A percentile compares a stretch with the other conserved stretches of the same genome.
These are phyloP conservation scores for Parnassius apollo DNA, from an alignment of 2,888 invertebrate species.

Conservation along the genomic window DNA sequence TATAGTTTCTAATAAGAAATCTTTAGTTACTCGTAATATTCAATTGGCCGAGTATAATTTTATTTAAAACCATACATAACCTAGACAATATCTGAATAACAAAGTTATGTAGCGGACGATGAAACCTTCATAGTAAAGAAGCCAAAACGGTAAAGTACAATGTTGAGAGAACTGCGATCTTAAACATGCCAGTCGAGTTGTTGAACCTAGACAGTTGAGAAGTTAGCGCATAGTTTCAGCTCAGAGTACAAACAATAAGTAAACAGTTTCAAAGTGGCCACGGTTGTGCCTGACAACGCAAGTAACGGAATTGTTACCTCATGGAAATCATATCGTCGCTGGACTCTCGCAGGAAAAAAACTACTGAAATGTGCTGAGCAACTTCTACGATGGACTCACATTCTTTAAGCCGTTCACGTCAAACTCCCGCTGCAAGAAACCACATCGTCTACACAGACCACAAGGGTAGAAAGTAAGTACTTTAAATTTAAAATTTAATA, in stretches of 20 bases:
- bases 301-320: conserved; percentile 35
- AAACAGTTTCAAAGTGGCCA: conserved; percentile 58
- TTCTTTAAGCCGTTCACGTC: conserved; percentile 57
- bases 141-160: conserved; percentile 68
- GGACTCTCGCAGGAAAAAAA: not conserved
- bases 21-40: too few relatives aligned
- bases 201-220: conserved; percentile 52
- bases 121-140: conserved; percentile 70
- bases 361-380: conserved; percentile 22
- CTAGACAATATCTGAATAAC: conserved; percentile 52
- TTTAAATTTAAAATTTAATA: conserved; percentile 27
- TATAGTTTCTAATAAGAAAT: too few relatives aligned
- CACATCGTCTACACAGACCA: conserved; percentile 79
- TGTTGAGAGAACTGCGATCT: conserved; percentile 61
- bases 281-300: conserved; percentile 33
- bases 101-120: conserved; percentile 62
- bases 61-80: too few relatives aligned
- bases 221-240: conserved; percentile 59
- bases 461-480: conserved; percentile 77
- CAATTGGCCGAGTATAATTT: too few relatives aligned
- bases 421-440: conserved; percentile 67
- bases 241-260: conserved; percentile 54
- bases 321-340: conserved; percentile 26
- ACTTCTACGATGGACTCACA: conserved; percentile 59
- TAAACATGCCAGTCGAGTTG: conserved; percentile 75